A percentile compares a stretch with the other conserved stretches of the same genome.
Conservation (phyloP, 2,797 vertebrate species). For the Siniperca undulata region DNA sequence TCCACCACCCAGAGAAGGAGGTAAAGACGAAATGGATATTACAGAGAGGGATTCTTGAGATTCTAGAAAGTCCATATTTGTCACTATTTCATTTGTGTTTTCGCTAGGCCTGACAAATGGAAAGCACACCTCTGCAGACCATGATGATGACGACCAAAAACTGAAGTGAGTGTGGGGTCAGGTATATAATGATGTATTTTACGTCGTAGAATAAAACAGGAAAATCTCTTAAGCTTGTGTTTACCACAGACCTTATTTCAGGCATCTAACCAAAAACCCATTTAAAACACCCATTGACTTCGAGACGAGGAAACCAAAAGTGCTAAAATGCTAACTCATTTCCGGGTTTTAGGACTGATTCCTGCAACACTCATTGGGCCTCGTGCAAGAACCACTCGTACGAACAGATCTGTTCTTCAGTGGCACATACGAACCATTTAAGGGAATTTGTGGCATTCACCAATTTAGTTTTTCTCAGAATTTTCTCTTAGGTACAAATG, state of each 20-base stretch:
- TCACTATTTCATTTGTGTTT: constrained; percentile 40
- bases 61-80: neutral
- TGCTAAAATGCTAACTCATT: too few species aligned
- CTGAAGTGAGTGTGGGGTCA: constrained; percentile 73
- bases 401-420: neutral
- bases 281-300: too few species aligned
- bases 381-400: neutral
- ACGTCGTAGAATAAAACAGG: too few species aligned
- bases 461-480: too few species aligned
- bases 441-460: too few species aligned
- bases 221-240: too few species aligned
- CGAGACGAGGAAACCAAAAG: too few species aligned
- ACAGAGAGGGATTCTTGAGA: neutral
- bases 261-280: too few species aligned
- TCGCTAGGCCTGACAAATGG: constrained; percentile 90
- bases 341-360: too few species aligned
- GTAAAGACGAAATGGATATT: constrained; percentile 66
- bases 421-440: accelerated
- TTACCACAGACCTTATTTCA: too few species aligned
- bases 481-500: too few species aligned
- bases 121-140: constrained; percentile 86
- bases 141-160: constrained; percentile 63
- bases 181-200: too few species aligned
- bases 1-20: constrained; percentile 83
- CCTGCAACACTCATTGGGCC: neutral